Conservation (phyloP, 2,888 invertebrate species). For the Oscheius onirici region DNA sequence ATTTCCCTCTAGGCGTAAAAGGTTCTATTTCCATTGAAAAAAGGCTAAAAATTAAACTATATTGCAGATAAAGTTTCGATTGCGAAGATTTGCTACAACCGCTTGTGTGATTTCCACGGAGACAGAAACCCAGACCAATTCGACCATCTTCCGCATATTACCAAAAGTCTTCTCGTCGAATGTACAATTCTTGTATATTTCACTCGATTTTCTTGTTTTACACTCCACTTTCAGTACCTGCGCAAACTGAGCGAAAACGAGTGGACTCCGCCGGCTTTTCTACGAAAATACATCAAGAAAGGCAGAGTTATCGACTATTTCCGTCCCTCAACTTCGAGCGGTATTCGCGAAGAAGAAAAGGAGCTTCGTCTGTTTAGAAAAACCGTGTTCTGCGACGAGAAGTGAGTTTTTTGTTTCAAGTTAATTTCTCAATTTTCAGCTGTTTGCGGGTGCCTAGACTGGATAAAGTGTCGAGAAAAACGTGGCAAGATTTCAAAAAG, state of each 20-base stretch:
- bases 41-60: neutral
- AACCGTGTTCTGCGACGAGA: neutral
- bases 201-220: neutral
- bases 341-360: neutral
- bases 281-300: neutral
- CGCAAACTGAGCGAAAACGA: neutral
- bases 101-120: neutral
- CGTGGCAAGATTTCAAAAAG: too few relatives aligned
- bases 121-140: neutral
- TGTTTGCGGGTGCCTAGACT: too few relatives aligned
- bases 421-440: too few relatives aligned
- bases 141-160: neutral
- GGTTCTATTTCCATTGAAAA: neutral
- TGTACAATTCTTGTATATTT: neutral
- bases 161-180: neutral
- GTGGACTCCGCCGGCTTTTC: conserved; percentile 6
- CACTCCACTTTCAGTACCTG: neutral
- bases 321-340: neutral
- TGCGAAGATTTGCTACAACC: neutral
- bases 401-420: neutral
- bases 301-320: neutral
- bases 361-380: conserved; percentile 1
- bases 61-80: conserved; percentile 11
- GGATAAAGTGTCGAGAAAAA: too few relatives aligned
- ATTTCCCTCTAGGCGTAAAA: neutral